phyloP scores from a whole-genome alignment of 2,888 invertebrate genomes.

The Pollenia amentaria region DNA sequence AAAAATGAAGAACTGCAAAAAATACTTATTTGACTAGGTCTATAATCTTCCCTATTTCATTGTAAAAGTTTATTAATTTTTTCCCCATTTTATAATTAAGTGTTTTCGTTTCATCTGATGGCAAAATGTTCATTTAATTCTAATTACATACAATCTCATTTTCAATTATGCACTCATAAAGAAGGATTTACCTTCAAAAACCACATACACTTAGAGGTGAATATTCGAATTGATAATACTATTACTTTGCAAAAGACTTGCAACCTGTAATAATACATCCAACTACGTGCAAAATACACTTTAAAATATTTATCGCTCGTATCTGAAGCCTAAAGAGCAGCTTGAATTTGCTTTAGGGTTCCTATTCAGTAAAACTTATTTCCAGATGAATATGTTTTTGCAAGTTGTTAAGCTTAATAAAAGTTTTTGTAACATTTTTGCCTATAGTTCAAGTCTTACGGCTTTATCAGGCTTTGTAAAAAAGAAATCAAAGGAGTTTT shows the following conservation, averaged over 20 bases:
- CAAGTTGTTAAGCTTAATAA: no score
- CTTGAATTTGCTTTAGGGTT: no score
- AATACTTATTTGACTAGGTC: not conserved
- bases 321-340: not conserved
- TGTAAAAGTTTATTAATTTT: not conserved
- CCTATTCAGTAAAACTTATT: no score
- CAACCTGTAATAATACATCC: not conserved
- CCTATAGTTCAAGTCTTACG: no score
- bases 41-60: not conserved
- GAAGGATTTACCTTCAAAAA: slow-evolving; percentile 28
- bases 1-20: no score
- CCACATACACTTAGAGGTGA: slow-evolving; percentile 33
- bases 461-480: no score
- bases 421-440: no score
- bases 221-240: slow-evolving; percentile 10
- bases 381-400: no score
- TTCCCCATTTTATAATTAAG: not conserved
- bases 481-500: no score
- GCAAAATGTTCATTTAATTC: slow-evolving; percentile 48
- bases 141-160: slow-evolving; percentile 42
- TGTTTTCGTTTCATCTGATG: not conserved
- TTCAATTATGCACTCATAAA: slow-evolving; percentile 16
- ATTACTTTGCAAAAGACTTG: slow-evolving; percentile 22
- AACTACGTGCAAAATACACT: not conserved
- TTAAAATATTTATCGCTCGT: not conserved